phyloP scores from a whole-genome alignment of 2,888 invertebrate species.

The Mylabris sibirica region DNA sequence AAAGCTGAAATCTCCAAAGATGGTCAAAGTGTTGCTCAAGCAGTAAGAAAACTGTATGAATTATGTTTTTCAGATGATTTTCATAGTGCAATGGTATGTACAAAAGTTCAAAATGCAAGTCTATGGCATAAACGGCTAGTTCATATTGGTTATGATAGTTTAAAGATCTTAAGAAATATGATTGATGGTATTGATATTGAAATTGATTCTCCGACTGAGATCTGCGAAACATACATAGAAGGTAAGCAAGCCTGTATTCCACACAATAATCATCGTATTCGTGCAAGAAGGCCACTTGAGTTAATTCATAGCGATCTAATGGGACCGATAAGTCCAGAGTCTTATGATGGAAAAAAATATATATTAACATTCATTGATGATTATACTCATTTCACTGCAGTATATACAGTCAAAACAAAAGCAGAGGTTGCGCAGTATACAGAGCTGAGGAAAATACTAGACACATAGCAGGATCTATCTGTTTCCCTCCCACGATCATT shows the following conservation, averaged over 20 bases:
- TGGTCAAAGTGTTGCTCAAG: slow-evolving; percentile 8
- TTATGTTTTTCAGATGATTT: background rate
- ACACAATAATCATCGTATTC: slow-evolving; percentile 29
- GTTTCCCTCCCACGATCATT: no score
- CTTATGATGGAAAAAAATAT: slow-evolving; percentile 47
- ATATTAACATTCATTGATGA: slow-evolving; percentile 52
- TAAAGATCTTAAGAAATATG: slow-evolving; percentile 24
- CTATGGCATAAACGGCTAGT: slow-evolving; percentile 36
- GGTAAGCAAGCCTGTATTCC: slow-evolving; percentile 40
- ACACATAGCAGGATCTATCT: no score
- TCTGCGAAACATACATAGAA: slow-evolving; percentile 52
- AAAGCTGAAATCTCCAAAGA: slow-evolving; percentile 34
- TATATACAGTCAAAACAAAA: slow-evolving; percentile 37
- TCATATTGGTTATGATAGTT: slow-evolving; percentile 30
- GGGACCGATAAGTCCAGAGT: slow-evolving; percentile 46
- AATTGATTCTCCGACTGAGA: slow-evolving; percentile 17
- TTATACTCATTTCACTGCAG: slow-evolving; percentile 50
- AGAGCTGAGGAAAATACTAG: no score
- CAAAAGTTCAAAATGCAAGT: slow-evolving; percentile 3
- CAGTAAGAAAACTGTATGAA: background rate
- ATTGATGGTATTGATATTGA: slow-evolving; percentile 19
- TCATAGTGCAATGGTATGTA: background rate
- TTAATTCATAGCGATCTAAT: slow-evolving; percentile 51
- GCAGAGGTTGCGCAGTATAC: slow-evolving; percentile 15
- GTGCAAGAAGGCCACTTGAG: slow-evolving; percentile 47